Evolutionary conservation across 2,113 vertebrate species (phyloP).

Genomic region (Neomonachus schauinslandi): DNA sequence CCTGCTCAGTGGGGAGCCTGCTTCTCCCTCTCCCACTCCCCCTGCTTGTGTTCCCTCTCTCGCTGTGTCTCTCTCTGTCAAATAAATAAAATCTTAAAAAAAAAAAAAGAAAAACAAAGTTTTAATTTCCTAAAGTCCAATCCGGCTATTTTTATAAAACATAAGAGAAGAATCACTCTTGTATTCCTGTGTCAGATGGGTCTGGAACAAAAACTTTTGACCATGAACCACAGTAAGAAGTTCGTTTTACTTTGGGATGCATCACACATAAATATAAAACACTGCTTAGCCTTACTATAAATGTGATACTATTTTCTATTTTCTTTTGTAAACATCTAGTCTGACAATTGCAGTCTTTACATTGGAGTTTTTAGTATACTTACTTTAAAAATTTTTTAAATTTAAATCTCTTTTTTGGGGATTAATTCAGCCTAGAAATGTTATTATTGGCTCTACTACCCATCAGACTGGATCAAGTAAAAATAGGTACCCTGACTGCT

Average conservation of each 20-base stretch:
- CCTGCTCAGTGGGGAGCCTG: too few species aligned
- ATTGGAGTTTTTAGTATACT: neutral
- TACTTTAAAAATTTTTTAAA: neutral
- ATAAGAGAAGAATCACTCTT: neutral
- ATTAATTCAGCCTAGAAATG: slow-evolving; percentile 1
- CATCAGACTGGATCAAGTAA: neutral
- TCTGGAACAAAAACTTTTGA: neutral
- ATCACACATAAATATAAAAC: neutral
- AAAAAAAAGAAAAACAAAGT: neutral
- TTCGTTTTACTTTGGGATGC: neutral
- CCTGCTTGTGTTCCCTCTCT: too few species aligned
- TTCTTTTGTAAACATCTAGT: neutral
- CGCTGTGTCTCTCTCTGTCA: too few species aligned
- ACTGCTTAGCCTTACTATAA: neutral
- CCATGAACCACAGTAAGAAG: neutral
- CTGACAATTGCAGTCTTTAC: neutral
- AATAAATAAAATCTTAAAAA: too few species aligned
- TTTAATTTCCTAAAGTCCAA: slow-evolving; percentile 22
- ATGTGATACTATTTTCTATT: neutral
- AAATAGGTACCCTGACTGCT: neutral
- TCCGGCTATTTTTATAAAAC: neutral
- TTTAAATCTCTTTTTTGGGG: neutral
- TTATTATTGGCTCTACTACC: neutral
- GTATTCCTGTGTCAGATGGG: neutral
- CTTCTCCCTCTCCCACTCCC: too few species aligned